Conservation (phyloP, 1,140 invertebrate species). For the Scaptomyza montana region DNA sequence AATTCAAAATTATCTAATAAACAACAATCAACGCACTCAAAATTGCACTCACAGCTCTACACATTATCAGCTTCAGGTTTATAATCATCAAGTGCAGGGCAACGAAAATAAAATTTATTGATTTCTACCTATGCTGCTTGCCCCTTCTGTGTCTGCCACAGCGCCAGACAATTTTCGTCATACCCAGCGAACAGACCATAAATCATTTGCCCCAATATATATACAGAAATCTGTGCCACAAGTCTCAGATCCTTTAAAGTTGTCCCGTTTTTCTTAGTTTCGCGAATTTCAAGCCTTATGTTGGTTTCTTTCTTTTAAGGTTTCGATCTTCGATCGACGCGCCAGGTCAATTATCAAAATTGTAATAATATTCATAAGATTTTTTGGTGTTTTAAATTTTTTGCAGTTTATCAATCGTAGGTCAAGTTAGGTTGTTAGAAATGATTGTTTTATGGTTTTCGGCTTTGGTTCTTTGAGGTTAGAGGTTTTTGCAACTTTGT, state of each 20-base stretch:
- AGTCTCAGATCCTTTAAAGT: slow-evolving; percentile 29
- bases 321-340: slow-evolving; percentile 18
- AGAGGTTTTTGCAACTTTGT: background rate
- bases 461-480: background rate
- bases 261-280: slow-evolving; percentile 30
- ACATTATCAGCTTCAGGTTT: slow-evolving; percentile 42
- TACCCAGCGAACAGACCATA: slow-evolving; percentile 47
- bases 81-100: slow-evolving; percentile 75
- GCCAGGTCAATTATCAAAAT: slow-evolving; percentile 74
- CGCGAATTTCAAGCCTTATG: slow-evolving; percentile 27
- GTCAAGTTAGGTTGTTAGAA: slow-evolving; percentile 47
- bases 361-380: slow-evolving; percentile 74
- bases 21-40: slow-evolving; percentile 60
- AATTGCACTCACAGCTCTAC: slow-evolving; percentile 50
- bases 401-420: slow-evolving; percentile 60
- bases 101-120: slow-evolving; percentile 72
- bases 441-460: slow-evolving; percentile 29
- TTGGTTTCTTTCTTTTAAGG: background rate
- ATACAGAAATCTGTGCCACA: slow-evolving; percentile 31
- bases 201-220: slow-evolving; percentile 56
- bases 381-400: background rate
- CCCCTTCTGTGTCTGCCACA: slow-evolving; percentile 9
- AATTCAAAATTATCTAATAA: slow-evolving; percentile 61
- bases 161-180: slow-evolving; percentile 50
- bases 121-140: slow-evolving; percentile 46